These are phyloP conservation scores for Bos taurus DNA, from an alignment of 2,113 vertebrate genomes.

Conservation along the genomic window ARS-UCD2.0 NC_037347.1:53298001-53298500, in stretches of 20 bases:
- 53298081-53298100: neutral
- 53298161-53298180: neutral
- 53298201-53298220: neutral
- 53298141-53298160: neutral
- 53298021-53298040: neutral
- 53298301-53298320: neutral
- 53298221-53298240: neutral
- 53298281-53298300: neutral
- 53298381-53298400: neutral
- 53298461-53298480: neutral
- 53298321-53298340: neutral
- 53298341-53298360: neutral
- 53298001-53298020: neutral
- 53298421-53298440: neutral
- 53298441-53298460: neutral
- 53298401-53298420: neutral
- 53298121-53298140: neutral
- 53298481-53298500: neutral
- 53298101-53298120: neutral
- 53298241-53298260: neutral
- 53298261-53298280: neutral
- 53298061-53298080: neutral
- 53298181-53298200: neutral
- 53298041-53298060: neutral
- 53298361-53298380: rapidly evolving